phyloP scores from a whole-genome alignment of 23 tunicate species.

The Trididemnum miniatum region DNA sequence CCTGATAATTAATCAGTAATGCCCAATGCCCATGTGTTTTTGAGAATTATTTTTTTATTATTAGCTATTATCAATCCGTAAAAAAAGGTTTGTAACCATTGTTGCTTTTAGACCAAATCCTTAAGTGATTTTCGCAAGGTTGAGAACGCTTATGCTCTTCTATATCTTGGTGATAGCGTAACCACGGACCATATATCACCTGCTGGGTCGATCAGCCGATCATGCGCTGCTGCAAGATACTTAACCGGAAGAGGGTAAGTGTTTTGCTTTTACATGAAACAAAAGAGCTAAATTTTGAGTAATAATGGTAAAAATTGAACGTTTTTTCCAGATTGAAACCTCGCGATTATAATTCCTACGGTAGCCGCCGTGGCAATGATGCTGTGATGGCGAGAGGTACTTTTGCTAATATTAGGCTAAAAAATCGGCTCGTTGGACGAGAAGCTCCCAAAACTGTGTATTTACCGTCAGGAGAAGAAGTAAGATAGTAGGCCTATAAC shows the following conservation, averaged over 20 bases:
- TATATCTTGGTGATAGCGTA: constrained; percentile 93
- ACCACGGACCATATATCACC: constrained; percentile 98
- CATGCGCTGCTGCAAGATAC: constrained; percentile 88
- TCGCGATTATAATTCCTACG: constrained; percentile 90
- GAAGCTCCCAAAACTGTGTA: constrained; percentile 93
- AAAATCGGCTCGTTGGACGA: constrained; percentile 80
- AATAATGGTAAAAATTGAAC: too few species aligned
- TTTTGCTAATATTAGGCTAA: constrained; percentile 92
- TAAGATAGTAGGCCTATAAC: not conserved
- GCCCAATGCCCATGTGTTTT: too few species aligned
- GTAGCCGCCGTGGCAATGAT: constrained; percentile 98
- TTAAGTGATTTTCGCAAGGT: constrained; percentile 36
- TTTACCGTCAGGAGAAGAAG: constrained; percentile 78
- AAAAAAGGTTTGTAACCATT: too few species aligned
- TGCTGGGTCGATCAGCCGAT: constrained; percentile 91
- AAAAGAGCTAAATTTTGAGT: too few species aligned
- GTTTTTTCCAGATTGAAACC: constrained; percentile 78
- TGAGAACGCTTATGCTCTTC: constrained; percentile 59
- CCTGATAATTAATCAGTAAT: too few species aligned
- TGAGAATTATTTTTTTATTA: too few species aligned
- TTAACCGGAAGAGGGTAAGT: constrained; percentile 68
- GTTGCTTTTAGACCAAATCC: constrained; percentile 49
- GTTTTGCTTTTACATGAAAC: not conserved
- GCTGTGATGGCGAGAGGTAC: constrained; percentile 97
- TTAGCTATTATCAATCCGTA: too few species aligned